These are phyloP conservation scores for Aporrectodea caliginosa DNA, from an alignment of 1,140 invertebrate species.

Conservation along the genomic window DNA sequence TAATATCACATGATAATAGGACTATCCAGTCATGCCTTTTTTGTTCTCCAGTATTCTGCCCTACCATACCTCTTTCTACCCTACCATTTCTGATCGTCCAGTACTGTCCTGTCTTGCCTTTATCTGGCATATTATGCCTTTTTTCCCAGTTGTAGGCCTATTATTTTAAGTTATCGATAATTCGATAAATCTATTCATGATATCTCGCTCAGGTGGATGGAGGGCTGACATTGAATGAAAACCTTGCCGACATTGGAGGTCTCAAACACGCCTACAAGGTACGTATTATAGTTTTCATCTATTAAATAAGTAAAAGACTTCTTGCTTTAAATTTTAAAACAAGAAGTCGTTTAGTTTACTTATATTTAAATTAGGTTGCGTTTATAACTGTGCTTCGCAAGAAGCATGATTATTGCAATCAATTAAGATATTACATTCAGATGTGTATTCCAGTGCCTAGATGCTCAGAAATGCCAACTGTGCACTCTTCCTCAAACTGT, in stretches of 20 bases:
- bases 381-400: not conserved
- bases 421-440: not conserved
- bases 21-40: too few species aligned
- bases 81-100: too few species aligned
- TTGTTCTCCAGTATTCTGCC: too few species aligned
- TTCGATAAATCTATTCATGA: too few species aligned
- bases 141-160: not conserved
- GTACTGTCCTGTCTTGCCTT: too few species aligned
- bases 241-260: constrained; percentile 59
- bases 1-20: too few species aligned
- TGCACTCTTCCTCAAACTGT: too few species aligned
- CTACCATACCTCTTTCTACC: too few species aligned
- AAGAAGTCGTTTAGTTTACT: not conserved
- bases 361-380: not conserved
- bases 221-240: constrained; percentile 56
- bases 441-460: not conserved
- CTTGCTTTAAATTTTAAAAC: not conserved
- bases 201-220: constrained; percentile 54
- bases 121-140: too few species aligned
- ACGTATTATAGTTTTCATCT: constrained; percentile 25
- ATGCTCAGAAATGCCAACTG: too few species aligned
- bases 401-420: not conserved
- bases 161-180: not conserved
- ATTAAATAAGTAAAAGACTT: not conserved
- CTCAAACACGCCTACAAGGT: constrained; percentile 54